Conservation (phyloP, 2,797 vertebrate species). For the Pterois miles region DNA sequence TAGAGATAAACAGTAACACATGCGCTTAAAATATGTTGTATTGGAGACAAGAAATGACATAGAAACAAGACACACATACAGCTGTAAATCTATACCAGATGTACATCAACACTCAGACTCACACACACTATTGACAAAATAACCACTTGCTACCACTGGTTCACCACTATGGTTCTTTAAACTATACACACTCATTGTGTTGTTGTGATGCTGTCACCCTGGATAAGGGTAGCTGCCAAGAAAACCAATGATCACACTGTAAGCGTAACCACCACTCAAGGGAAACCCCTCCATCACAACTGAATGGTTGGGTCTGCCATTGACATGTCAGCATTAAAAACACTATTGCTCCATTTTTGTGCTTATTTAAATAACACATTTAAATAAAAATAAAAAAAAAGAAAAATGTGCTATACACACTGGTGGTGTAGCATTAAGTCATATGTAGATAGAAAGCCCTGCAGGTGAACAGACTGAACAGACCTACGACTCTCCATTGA, state of each 20-base stretch:
- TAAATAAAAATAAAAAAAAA: neutral
- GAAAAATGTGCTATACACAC: neutral
- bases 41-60: constrained; percentile 14
- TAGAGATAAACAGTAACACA: constrained; percentile 46
- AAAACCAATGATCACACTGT: constrained; percentile 72
- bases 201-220: constrained; percentile 69
- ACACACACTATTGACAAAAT: constrained; percentile 58
- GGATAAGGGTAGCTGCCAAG: constrained; percentile 71
- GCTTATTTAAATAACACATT: neutral
- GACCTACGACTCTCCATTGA: constrained; percentile 7
- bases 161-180: constrained; percentile 61
- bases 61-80: constrained; percentile 47
- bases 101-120: constrained; percentile 49
- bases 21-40: constrained; percentile 35
- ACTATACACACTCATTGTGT: constrained; percentile 66
- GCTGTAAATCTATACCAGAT: constrained; percentile 36
- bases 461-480: constrained; percentile 8
- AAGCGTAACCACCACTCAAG: constrained; percentile 47
- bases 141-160: constrained; percentile 60
- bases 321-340: constrained; percentile 31
- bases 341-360: too few relatives aligned
- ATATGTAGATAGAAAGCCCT: constrained; percentile 6
- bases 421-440: neutral
- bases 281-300: constrained; percentile 39
- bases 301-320: constrained; percentile 32